phyloP scores from a whole-genome alignment of 2,113 vertebrate genomes.

The Ranitomeya variabilis region DNA sequence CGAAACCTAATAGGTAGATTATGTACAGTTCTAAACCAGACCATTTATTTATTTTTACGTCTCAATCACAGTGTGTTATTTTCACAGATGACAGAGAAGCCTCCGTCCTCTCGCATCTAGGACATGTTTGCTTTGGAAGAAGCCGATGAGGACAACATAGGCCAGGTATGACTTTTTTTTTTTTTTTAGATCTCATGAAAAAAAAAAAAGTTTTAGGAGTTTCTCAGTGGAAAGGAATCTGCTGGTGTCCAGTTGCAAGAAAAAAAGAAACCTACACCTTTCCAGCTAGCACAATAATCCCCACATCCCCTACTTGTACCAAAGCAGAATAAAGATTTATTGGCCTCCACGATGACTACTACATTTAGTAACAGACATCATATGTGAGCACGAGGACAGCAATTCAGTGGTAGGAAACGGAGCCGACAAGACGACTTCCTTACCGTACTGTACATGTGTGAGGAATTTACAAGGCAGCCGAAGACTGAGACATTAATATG shows the following conservation, averaged over 20 bases:
- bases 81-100: not conserved
- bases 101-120: not conserved
- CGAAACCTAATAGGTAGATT: not conserved
- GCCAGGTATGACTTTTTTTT: slow-evolving; percentile 16
- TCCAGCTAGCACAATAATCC: slow-evolving; percentile 36
- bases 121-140: slow-evolving; percentile 12
- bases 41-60: not conserved
- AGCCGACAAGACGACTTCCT: slow-evolving; percentile 32
- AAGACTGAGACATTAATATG: slow-evolving; percentile 31
- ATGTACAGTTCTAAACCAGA: not conserved
- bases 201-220: not conserved
- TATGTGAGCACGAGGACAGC: slow-evolving; percentile 26
- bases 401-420: slow-evolving; percentile 43
- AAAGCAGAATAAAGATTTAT: slow-evolving; percentile 46
- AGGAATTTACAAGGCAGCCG: slow-evolving; percentile 50
- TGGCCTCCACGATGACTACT: slow-evolving; percentile 39
- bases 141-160: not conserved
- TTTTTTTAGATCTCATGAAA: not conserved
- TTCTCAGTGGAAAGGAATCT: slow-evolving; percentile 51
- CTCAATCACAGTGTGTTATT: not conserved
- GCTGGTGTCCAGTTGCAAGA: slow-evolving; percentile 35
- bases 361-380: slow-evolving; percentile 52
- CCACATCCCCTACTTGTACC: not conserved
- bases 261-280: slow-evolving; percentile 43
- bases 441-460: slow-evolving; percentile 7